These are phyloP conservation scores for Harpagifer antarcticus DNA, from an alignment of 2,797 vertebrate genomes.

Conservation along the genomic window DNA sequence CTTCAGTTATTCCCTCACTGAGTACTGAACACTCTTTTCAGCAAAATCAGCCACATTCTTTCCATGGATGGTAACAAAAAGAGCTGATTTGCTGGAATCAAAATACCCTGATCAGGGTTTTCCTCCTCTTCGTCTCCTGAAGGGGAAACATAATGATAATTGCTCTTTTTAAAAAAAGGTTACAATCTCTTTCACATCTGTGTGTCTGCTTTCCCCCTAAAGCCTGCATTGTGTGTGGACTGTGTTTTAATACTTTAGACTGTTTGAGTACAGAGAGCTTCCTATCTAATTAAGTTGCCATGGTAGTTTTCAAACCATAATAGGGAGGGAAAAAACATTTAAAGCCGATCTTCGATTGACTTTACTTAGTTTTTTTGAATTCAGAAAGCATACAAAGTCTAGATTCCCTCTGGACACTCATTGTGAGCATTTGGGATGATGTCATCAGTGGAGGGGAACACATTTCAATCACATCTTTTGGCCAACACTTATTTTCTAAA, in stretches of 20 bases:
- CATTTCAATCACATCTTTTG: too few relatives aligned
- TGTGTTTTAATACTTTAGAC: constrained; percentile 40
- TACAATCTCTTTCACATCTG: constrained; percentile 77
- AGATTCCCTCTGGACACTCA: too few relatives aligned
- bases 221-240: constrained; percentile 30
- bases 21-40: constrained; percentile 10
- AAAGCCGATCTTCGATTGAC: too few relatives aligned
- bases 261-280: constrained; percentile 43
- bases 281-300: constrained; percentile 63
- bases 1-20: constrained; percentile 28
- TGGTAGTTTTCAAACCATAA: constrained; percentile 60
- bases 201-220: constrained; percentile 72
- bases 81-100: constrained; percentile 70
- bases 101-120: constrained; percentile 77
- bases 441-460: too few relatives aligned
- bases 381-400: too few relatives aligned
- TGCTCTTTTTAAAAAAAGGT: constrained; percentile 41
- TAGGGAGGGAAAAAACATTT: constrained; percentile 16
- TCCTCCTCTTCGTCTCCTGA: constrained; percentile 51
- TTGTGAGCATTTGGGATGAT: too few relatives aligned
- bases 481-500: too few relatives aligned
- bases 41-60: constrained; percentile 77
- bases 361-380: too few relatives aligned
- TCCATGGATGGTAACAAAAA: constrained; percentile 72
- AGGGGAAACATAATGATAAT: constrained; percentile 55